A percentile compares a stretch with the other conserved stretches of the same genome.
These are phyloP conservation scores for Dendropsophus ebraccatus DNA, from an alignment of 2,113 vertebrate species.

Conservation along the genomic window DNA sequence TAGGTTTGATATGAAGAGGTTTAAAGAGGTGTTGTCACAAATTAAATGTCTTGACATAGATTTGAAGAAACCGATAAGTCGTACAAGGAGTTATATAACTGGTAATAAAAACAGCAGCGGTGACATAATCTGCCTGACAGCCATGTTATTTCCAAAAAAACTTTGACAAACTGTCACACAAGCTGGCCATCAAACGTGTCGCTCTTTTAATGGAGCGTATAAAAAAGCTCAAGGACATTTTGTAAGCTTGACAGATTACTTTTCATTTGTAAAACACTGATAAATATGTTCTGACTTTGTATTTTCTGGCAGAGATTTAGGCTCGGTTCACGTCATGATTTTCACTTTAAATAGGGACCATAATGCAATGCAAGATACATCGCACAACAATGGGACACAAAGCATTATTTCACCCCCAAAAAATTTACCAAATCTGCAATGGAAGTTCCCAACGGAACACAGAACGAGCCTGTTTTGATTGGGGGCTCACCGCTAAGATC, in stretches of 20 bases:
- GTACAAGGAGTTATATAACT: neutral
- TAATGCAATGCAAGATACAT: too few species aligned
- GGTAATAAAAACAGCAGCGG: neutral
- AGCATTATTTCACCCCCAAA: too few species aligned
- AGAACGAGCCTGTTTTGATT: too few species aligned
- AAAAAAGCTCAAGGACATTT: neutral
- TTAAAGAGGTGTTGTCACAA: neutral
- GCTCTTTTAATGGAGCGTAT: neutral
- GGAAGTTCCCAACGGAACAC: too few species aligned
- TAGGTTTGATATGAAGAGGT: neutral
- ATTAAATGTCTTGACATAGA: slow-evolving; percentile 19
- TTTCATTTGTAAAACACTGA: neutral
- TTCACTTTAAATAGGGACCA: too few species aligned
- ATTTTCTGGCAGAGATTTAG: neutral
- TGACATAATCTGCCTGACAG: slow-evolving; percentile 6
- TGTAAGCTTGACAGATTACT: neutral
- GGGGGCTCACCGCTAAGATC: too few species aligned
- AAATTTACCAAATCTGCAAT: too few species aligned
- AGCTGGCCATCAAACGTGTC: neutral
- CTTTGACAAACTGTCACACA: neutral
- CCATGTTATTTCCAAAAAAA: neutral
- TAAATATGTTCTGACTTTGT: neutral
- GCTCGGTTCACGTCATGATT: too few species aligned
- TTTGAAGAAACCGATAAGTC: neutral
- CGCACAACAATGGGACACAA: too few species aligned